Conservation (phyloP, 1,140 invertebrate genomes). For the Pentalonia nigronervosa region DNA sequence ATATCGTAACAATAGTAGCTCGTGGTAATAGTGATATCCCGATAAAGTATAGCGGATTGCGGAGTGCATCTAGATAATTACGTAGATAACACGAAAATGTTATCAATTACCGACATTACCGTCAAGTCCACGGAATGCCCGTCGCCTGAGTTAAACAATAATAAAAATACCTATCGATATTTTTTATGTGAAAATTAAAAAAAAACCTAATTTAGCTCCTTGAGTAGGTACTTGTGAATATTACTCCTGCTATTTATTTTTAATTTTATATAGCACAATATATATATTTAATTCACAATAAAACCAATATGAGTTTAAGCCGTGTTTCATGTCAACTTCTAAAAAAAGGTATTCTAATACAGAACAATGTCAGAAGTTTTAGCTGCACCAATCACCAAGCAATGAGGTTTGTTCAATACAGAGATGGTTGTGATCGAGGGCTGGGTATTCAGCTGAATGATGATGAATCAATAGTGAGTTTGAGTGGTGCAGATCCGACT, state of each 20-base stretch:
- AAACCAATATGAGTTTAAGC: not conserved
- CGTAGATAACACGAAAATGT: no score
- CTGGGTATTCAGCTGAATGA: constrained; percentile 68
- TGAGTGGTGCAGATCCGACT: constrained; percentile 68
- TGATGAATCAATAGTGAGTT: constrained; percentile 69
- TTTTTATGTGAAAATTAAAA: not conserved
- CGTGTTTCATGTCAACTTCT: not conserved
- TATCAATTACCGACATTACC: not conserved
- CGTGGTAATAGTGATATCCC: no score
- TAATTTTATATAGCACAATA: not conserved
- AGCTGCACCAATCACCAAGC: not conserved
- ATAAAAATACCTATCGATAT: not conserved
- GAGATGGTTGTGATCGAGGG: constrained; percentile 64
- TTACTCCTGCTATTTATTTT: not conserved
- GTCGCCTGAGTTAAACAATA: not conserved
- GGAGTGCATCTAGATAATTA: no score
- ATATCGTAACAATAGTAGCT: no score
- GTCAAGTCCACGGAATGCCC: no score
- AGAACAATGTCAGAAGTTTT: not conserved
- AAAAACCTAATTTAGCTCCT: not conserved
- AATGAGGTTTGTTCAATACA: constrained; percentile 46
- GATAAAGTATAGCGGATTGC: no score
- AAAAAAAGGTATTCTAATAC: not conserved
- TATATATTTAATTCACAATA: not conserved
- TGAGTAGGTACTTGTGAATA: not conserved